Base-by-base conservation (phyloP, 2,113 vertebrate genomes). In the Epinephelus lanceolatus region DNA sequence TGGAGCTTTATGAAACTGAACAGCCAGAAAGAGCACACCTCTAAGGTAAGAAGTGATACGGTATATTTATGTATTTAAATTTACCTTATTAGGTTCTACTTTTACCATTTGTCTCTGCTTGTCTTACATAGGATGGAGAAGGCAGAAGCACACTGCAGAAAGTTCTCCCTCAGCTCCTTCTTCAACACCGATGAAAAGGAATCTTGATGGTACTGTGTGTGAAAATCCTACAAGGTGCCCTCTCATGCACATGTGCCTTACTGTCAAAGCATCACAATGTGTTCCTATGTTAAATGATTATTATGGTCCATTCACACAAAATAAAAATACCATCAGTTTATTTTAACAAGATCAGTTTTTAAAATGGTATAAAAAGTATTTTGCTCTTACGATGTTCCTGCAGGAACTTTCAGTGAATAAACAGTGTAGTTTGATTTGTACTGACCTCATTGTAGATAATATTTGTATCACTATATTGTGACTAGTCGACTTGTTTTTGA, bases 111-210 rank as follows among this genome's bases (percentile, higher is more conserved):
- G 4, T 62, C 23, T 82, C 9, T 25, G 2, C 51, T 84, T 13
- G 13, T 76, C 18, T 84, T 45, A 6, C 0, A 0, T 21, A 97
- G 97, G 88, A 84, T 77, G 87, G 77, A 51, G 96, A 89, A 85
- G 82, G 79, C 94, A 92, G 77, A 76, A 87, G 10, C 47, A 25
- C 5, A 2, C 30, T 2, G 25, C 27, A 27, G 27, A 27, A 27
- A 27, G 27, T 27, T 95, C 40, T 95, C 94, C 7, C 94, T 97
- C 73, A 91, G 0, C 63, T 97, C 96, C 80, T 94, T 97, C 27
- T 27, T 27, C 27, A 27, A 4, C 27, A 27, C 27, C 27, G 27
- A 27, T 27, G 27, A 27, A 27, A 27, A 27, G 57, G 84, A 92
- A 62, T 17, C 40, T 6, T 88, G 76, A 71, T 77, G 40, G 15